phyloP scores from a whole-genome alignment of 2,888 invertebrate species.

The Seira musarum region DNA sequence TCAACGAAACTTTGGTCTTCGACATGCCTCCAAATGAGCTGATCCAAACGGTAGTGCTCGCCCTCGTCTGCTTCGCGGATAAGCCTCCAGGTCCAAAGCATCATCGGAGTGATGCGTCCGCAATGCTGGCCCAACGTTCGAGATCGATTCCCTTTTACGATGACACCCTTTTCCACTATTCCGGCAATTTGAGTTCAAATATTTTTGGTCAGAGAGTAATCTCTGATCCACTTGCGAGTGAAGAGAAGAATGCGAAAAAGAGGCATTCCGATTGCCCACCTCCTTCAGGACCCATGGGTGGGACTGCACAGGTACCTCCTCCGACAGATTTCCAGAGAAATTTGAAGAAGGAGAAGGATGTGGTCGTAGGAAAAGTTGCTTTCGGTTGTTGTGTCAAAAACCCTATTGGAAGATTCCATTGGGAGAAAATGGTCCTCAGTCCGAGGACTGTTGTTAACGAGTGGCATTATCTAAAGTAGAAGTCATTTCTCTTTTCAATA shows the following conservation, averaged over 20 bases:
- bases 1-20: conserved; percentile 71
- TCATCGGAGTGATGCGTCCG: conserved; percentile 28
- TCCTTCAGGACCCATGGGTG: background rate
- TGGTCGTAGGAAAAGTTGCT: conserved; percentile 68
- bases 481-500: too few relatives aligned
- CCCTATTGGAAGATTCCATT: conserved; percentile 66
- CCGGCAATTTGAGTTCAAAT: conserved; percentile 61
- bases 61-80: conserved; percentile 69
- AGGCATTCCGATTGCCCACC: background rate
- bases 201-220: too few relatives aligned
- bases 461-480: conserved; percentile 67
- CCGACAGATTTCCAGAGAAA: conserved; percentile 14
- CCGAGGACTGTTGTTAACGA: conserved; percentile 68
- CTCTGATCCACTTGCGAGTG: too few relatives aligned
- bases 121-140: conserved; percentile 14
- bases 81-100: conserved; percentile 56
- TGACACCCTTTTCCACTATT: conserved; percentile 67
- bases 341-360: conserved; percentile 59
- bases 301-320: background rate
- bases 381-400: conserved; percentile 67
- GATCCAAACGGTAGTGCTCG: conserved; percentile 70
- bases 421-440: conserved; percentile 67
- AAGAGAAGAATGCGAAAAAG: too few relatives aligned
- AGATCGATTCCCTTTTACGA: conserved; percentile 34
- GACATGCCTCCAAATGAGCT: conserved; percentile 71